A percentile compares a stretch with the other conserved stretches of the same genome.
phyloP scores from a whole-genome alignment of 1,140 invertebrate species.

The Meloidogyne exigua region DNA sequence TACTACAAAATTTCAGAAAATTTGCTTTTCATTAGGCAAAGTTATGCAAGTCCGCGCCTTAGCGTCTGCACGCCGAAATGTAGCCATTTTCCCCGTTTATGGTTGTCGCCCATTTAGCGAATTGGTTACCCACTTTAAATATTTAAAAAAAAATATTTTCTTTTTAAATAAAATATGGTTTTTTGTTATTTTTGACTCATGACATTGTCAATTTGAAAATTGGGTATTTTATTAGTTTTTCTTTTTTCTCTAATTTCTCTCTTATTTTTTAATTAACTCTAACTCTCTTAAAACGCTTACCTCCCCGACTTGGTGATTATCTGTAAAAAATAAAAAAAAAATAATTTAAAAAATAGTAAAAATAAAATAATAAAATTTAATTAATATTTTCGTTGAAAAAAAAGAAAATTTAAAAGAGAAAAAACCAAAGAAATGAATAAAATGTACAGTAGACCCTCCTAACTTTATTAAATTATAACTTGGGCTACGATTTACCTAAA shows the following conservation, averaged over 20 bases:
- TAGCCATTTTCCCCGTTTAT: neutral
- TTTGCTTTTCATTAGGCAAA: too few relatives aligned
- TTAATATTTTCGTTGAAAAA: too few relatives aligned
- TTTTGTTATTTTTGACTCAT: neutral
- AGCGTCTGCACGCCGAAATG: too few relatives aligned
- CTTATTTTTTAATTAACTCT: too few relatives aligned
- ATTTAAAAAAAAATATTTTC: neutral
- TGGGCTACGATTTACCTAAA: neutral
- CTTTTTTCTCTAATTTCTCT: neutral
- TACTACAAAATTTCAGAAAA: too few relatives aligned
- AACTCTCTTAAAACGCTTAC: too few relatives aligned
- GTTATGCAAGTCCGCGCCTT: too few relatives aligned
- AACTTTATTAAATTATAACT: neutral
- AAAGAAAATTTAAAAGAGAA: neutral
- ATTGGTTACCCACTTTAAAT: neutral
- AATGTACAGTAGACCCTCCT: neutral
- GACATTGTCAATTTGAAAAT: constrained; percentile 1
- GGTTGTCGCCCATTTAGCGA: neutral
- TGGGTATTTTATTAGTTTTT: neutral
- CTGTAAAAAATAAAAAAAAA: constrained; percentile 1
- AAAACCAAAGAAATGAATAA: neutral
- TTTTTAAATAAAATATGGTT: neutral
- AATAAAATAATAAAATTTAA: neutral
- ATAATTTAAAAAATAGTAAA: neutral
- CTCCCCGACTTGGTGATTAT: constrained; percentile 29